A percentile compares a stretch with the other conserved stretches of the same genome.
Conservation (phyloP, 2,113 vertebrate genomes). For the Psettodes erumei region DNA sequence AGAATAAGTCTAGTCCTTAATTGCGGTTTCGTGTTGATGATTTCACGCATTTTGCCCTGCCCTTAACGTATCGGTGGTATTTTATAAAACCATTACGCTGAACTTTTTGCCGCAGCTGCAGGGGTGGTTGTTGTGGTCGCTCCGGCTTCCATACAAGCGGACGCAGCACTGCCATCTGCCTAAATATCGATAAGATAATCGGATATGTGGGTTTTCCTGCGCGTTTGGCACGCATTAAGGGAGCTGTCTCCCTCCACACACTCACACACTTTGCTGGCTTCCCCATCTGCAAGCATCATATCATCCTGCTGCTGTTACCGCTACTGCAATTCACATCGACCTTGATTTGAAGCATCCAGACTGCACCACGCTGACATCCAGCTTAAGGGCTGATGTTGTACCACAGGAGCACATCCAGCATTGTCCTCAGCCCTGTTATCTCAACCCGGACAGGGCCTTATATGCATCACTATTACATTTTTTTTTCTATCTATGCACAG, state of each 20-base stretch:
- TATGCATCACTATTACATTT: constrained; percentile 20
- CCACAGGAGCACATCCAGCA: constrained; percentile 54
- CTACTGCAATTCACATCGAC: constrained; percentile 71
- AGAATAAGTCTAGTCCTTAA: background rate
- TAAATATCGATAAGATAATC: constrained; percentile 58
- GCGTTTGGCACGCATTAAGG: constrained; percentile 22
- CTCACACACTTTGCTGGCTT: constrained; percentile 1
- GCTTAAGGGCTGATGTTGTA: constrained; percentile 51
- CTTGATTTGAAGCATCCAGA: constrained; percentile 74
- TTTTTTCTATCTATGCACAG: background rate
- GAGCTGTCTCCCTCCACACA: constrained; percentile 2
- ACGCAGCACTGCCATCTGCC: constrained; percentile 62
- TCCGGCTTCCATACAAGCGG: constrained; percentile 49
- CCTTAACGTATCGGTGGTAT: constrained; percentile 45
- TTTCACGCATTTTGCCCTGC: constrained; percentile 45
- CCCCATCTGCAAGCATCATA: constrained; percentile 27
- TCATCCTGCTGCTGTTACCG: constrained; percentile 14
- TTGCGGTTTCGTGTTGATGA: background rate
- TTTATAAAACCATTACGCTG: constrained; percentile 49
- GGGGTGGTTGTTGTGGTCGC: constrained; percentile 70
- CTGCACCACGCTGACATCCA: constrained; percentile 73
- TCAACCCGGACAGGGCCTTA: constrained; percentile 15
- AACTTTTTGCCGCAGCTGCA: constrained; percentile 80
- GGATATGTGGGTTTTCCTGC: constrained; percentile 27
- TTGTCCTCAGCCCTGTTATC: constrained; percentile 35